Conservation (phyloP, 2,888 invertebrate species). For the Barypeithes pellucidus region DNA sequence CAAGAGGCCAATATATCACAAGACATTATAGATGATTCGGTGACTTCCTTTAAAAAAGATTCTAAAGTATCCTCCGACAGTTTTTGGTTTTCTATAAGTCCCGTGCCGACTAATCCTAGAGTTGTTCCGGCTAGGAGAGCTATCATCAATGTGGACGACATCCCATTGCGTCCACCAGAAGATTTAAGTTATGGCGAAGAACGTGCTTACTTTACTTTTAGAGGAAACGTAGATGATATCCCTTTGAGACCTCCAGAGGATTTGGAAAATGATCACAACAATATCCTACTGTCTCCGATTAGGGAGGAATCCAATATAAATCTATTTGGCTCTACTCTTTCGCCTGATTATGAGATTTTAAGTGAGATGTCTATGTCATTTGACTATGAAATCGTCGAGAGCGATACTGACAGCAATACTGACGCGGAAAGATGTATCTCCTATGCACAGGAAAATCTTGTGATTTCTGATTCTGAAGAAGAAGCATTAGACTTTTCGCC, state of each 20-base stretch:
- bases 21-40: conserved; percentile 17
- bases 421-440: conserved; percentile 51
- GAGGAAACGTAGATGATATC: conserved; percentile 16
- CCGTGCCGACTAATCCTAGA: conserved; percentile 54
- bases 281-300: conserved; percentile 62
- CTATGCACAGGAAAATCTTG: conserved; percentile 3
- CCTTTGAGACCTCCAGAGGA: neutral
- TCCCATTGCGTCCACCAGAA: conserved; percentile 64
- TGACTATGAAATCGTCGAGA: conserved; percentile 26
- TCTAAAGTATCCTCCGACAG: conserved; percentile 62
- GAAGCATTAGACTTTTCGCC: conserved; percentile 30
- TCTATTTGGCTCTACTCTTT: conserved; percentile 55
- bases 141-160: conserved; percentile 65
- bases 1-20: neutral
- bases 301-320: conserved; percentile 63
- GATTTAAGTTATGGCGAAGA: conserved; percentile 51
- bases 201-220: neutral
- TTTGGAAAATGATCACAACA: conserved; percentile 1
- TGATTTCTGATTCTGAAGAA: neutral
- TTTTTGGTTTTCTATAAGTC: conserved; percentile 66
- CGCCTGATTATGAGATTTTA: conserved; percentile 32
- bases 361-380: conserved; percentile 32
- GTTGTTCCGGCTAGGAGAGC: conserved; percentile 35
- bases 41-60: conserved; percentile 63
- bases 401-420: conserved; percentile 47